Evolutionary conservation across 2,888 invertebrate species (phyloP), one percentile per base, ranked within the genome.

Genomic region (Ypsolopha scabrella): DNA sequence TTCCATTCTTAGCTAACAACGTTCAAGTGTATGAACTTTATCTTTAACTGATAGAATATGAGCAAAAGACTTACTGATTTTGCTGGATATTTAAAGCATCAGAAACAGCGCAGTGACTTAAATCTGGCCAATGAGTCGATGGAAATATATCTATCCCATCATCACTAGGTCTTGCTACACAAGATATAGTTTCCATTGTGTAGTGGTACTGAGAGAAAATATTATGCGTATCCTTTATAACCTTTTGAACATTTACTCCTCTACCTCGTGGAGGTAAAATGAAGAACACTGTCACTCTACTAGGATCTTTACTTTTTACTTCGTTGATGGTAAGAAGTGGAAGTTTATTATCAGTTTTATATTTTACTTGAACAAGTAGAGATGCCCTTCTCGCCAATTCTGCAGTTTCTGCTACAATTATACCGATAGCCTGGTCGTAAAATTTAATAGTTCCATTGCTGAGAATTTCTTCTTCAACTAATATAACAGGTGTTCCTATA

Each of bases 401-500:
- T 50, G 88, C 83, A 3, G 82, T 85, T 56, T 85, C 87, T 33
- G 93, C 93, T 0, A 91, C 88, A 14, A 94, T 87, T 0, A 93
- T 69, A 0, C 92, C 94, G 9, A 93, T 71, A 0, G 92, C 87
- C 67, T 94, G 93, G 35, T 91, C 90, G 53, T 90, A 90, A 65
- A 88, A 92, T 48, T 80, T 69, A 0, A 93, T 82, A 24, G 74
- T 68, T n/a, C 87, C 88, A 55, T 78, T 79, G 50, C 82, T 88
- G 51, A 89, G 79, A 10, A 89, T 65, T 67, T 87, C 83, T 64
- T 89, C 88, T 1, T 51, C 10, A 2, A 60, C 57, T 11, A 10
- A 11, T 9, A 43, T 41, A 4, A 66, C 58, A 51, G 59, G 64
- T 13, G 57, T 60, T 24, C 6, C 33, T 3, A 10, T 47, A 0